Percentiles rank a stretch among this genome's conserved stretches.
Conservation (phyloP, 2,888 invertebrate species). For the Synanthedon myopaeformis region DNA sequence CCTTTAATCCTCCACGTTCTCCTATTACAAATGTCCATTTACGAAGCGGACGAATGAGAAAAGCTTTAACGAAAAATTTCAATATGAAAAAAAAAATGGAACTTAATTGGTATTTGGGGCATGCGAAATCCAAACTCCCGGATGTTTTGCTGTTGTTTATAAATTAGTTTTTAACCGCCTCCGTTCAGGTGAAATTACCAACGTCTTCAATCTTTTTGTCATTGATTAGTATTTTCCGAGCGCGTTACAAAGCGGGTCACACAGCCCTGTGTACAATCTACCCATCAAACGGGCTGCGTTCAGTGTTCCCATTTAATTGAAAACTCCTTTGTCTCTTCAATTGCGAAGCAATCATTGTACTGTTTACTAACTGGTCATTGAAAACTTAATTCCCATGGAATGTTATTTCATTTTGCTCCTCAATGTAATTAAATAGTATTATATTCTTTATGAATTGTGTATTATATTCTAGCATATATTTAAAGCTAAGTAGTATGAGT, state of each 20-base stretch:
- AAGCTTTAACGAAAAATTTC: too few relatives aligned
- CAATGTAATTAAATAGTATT: not conserved
- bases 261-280: conserved; percentile 1
- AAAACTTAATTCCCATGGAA: conserved; percentile 6
- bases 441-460: not conserved
- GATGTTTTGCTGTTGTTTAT: not conserved
- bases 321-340: conserved; percentile 18
- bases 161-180: not conserved
- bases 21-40: too few relatives aligned
- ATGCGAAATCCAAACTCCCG: not conserved
- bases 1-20: too few relatives aligned
- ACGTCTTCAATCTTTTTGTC: conserved; percentile 21
- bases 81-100: too few relatives aligned
- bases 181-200: conserved; percentile 24
- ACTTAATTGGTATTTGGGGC: not conserved
- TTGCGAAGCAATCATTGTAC: conserved; percentile 12
- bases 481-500: too few relatives aligned
- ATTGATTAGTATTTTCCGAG: conserved; percentile 11
- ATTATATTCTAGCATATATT: too few relatives aligned
- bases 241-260: conserved; percentile 2
- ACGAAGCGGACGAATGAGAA: too few relatives aligned
- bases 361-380: not conserved
- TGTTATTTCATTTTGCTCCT: conserved; percentile 1
- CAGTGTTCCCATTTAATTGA: conserved; percentile 26
- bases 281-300: conserved; percentile 20